phyloP scores from a whole-genome alignment of 2,113 vertebrate species.

The Oryzias melastigma region DNA sequence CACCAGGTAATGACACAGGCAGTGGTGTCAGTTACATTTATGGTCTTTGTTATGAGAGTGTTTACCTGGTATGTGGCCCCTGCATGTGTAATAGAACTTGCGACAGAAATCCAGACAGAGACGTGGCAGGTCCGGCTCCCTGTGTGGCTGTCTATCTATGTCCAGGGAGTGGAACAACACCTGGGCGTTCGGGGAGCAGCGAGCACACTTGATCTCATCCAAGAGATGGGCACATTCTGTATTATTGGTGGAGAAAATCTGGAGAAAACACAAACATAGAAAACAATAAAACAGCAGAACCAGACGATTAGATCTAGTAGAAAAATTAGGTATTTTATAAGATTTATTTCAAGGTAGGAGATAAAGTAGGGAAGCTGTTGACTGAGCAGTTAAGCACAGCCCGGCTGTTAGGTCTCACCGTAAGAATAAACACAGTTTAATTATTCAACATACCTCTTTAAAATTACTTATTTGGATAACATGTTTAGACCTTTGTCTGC shows the following conservation, averaged over 20 bases:
- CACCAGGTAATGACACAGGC: slow-evolving; percentile 34
- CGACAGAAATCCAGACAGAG: slow-evolving; percentile 98
- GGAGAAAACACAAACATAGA: slow-evolving; percentile 68
- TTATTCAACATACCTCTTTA: too few relatives aligned
- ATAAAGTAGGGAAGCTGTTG: too few relatives aligned
- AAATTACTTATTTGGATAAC: too few relatives aligned
- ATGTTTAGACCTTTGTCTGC: too few relatives aligned
- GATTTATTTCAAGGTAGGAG: too few relatives aligned
- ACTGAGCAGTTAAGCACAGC: too few relatives aligned
- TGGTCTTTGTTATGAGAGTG: slow-evolving; percentile 25
- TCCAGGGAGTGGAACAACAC: slow-evolving; percentile 89
- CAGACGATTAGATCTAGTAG: too few relatives aligned
- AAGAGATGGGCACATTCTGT: slow-evolving; percentile 94
- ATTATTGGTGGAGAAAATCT: slow-evolving; percentile 98
- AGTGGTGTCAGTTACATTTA: slow-evolving; percentile 31
- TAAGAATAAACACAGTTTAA: too few relatives aligned
- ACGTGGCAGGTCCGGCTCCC: slow-evolving; percentile 86
- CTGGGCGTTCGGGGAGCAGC: slow-evolving; percentile 95
- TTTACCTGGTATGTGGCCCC: slow-evolving; percentile 97
- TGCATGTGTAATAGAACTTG: slow-evolving; percentile 97
- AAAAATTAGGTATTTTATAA: too few relatives aligned
- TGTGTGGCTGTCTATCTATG: slow-evolving; percentile 83
- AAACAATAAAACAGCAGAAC: slow-evolving; percentile 20
- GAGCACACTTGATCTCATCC: slow-evolving; percentile 96
- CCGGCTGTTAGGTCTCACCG: too few relatives aligned